Percentiles rank a stretch among this genome's conserved stretches.
phyloP scores from a whole-genome alignment of 2,797 vertebrate genomes.

The Eptatretus atami region DNA sequence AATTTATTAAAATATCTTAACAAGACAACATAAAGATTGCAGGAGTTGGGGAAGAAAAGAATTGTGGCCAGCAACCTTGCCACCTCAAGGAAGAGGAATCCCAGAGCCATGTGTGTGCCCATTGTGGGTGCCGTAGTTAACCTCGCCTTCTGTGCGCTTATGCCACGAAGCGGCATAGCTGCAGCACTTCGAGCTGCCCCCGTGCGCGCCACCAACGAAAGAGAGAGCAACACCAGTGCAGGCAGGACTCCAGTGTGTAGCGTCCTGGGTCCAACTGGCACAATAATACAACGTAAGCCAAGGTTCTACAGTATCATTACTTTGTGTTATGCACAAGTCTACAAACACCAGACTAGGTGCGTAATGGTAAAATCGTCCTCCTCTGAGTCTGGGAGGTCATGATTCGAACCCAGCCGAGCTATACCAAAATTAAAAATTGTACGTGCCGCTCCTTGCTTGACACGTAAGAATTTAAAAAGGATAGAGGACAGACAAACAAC shows the following conservation, averaged over 20 bases:
- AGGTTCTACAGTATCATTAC: no score
- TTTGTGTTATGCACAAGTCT: no score
- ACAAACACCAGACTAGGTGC: no score
- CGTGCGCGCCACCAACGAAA: slow-evolving; percentile 89
- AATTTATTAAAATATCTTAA: slow-evolving; percentile 2
- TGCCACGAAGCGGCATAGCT: slow-evolving; percentile 83
- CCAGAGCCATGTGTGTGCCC: slow-evolving; percentile 86
- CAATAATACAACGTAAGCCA: no score
- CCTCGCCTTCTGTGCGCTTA: slow-evolving; percentile 63
- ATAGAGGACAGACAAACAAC: no score
- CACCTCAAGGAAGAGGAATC: slow-evolving; percentile 68
- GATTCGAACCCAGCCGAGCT: no score
- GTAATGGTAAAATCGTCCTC: no score
- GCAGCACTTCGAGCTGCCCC: slow-evolving; percentile 65
- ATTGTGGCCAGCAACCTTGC: slow-evolving; percentile 27
- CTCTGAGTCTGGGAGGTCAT: no score
- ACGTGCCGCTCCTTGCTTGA: no score
- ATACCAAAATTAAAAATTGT: no score
- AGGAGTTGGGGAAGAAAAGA: background rate
- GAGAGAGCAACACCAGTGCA: slow-evolving; percentile 65
- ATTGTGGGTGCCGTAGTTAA: slow-evolving; percentile 97
- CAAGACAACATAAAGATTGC: background rate
- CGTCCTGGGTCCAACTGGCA: slow-evolving; percentile 31
- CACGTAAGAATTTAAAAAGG: no score
- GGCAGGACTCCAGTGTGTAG: slow-evolving; percentile 62